Evolutionary conservation across 2,888 invertebrate species (phyloP), one percentile per base, ranked within the genome.

Genomic region (Endotricha flammealis): DNA sequence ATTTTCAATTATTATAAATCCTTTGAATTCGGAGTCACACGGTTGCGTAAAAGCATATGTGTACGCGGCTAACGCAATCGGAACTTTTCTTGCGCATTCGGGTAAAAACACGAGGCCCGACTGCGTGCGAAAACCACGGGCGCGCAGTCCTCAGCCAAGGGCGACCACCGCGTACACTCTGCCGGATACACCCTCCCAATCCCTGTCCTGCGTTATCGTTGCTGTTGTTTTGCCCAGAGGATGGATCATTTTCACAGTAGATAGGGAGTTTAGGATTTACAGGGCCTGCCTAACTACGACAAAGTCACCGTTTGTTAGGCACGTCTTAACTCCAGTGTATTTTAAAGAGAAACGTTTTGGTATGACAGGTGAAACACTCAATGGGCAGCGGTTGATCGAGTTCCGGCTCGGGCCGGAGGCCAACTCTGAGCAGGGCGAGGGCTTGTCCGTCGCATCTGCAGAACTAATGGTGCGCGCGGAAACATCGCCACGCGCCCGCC

Each of bases 301-400:
- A 28, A 4, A 13, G 3, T 13, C 4, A 9, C 14, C 14, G 9
- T 3, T 13, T 13, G 5, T 9, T 13, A 8, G 2, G 13, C 9
- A 13, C 13, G 14, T 24, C 24, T 11, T 24, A 1, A 9, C 3
- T 4, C 12, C 1, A 7, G 12, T 1, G 1, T 8, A 10, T 16
- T 12, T 11, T 27, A 12, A 32, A 11, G 13, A 1, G 20, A 6
- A 4, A 7, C 8, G 24, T 44, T 38, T 32, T 12, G n/a, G 41
- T 36, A 64, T 65, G 69, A 17, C 88, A 96, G 96, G 96, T 60
- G 91, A 91, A 55, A 91, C 91, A 63, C 88, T 95, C 59, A 95
- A 95, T 70, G 93, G 94, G 33, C 95, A 96, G 76, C 91, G 93
- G 39, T 87, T 96, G 56, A 89, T 96, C 55, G 95, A 96, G 76